Base-by-base conservation (phyloP, 1,140 invertebrate genomes). In the Eufriesea mexicana region DNA sequence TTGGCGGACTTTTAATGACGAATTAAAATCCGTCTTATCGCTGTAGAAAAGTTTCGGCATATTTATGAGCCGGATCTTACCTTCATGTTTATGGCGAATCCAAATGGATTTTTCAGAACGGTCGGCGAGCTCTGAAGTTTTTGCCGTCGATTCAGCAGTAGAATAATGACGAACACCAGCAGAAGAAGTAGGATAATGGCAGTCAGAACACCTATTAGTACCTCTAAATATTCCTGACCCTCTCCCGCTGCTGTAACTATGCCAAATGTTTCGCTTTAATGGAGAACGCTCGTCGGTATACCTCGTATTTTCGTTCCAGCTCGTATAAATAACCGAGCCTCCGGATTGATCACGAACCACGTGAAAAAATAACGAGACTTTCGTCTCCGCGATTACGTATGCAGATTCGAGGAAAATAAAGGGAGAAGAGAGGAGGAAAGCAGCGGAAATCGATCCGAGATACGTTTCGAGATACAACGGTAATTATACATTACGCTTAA, bases 151-250 rank as follows among this genome's bases (percentile, higher is more conserved):
- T 96, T 96, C 23, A 97, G 92, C 66, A 96, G 93, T 70, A 97
- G 92, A 78, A 97, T 96, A 66, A 97, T 95, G 59, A 97, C 95
- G 91, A 97, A 96, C 72, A 96, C 95, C 25, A 96, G 92, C 16
- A 96, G 90, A 55, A 96, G 92, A 23, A 96, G 92, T n/a, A 97
- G 94, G 90, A 96, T 96, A 79, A 97, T 95, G 45, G 96, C 96
- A 55, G 96, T 97, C 75, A 97, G 92, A 14, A 96, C 96, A 42
- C 96, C 97, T 84, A 97, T 97, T 72, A 97, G 94, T 74, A 97
- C 95, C 89, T 97, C 96, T 57, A 97, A 95, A 90, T 96, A 96
- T 77, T 96, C 95, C 84, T 96, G 95, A 81, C 95, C 95, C 77
- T 95, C 95, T 90, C 95, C 95, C 70, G 94, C 91, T 23, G 95